Conservation (phyloP, 2,113 vertebrate species). For the Panthera leo region DNA sequence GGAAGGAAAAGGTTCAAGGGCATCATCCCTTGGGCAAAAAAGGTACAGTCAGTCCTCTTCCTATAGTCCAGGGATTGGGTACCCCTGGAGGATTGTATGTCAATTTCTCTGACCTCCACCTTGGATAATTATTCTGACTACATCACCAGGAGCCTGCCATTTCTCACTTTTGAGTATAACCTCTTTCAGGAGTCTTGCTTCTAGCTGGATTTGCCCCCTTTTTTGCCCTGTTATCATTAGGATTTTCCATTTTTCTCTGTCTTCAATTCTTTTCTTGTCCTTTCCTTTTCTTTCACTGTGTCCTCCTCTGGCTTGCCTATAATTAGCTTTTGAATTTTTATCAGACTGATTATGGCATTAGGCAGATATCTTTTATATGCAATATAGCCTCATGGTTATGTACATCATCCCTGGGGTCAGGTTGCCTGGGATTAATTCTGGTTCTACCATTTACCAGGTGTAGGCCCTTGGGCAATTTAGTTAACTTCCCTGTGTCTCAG, state of each 20-base stretch:
- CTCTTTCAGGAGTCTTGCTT: neutral
- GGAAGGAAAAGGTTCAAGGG: slow-evolving; percentile 76
- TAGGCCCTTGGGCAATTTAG: neutral
- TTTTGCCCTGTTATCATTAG: neutral
- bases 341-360: neutral
- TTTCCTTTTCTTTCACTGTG: neutral
- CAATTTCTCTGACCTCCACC: neutral
- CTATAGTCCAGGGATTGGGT: neutral
- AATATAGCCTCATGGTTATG: neutral
- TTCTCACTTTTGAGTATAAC: neutral
- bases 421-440: neutral
- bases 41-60: neutral
- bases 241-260: neutral
- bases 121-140: neutral
- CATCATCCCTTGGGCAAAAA: neutral
- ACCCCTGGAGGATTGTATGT: neutral
- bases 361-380: neutral
- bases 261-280: neutral
- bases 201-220: neutral
- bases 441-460: neutral
- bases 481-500: neutral
- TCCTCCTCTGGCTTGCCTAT: neutral
- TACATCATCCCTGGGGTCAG: neutral
- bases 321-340: slow-evolving; percentile 12
- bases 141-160: neutral